Conservation (phyloP, 2,888 invertebrate species). For the Oxytorus armatus region DNA sequence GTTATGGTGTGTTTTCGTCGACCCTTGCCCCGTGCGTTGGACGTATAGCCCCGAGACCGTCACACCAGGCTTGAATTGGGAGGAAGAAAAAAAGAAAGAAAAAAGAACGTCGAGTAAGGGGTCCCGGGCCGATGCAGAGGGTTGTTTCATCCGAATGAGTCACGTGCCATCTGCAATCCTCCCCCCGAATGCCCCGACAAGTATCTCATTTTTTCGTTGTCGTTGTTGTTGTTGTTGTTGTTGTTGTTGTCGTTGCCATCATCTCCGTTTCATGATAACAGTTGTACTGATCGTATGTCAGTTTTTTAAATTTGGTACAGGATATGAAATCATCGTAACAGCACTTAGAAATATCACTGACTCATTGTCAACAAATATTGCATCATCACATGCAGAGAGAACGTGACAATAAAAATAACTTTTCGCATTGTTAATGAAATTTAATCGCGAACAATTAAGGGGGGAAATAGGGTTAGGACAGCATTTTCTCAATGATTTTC, state of each 20-base stretch:
- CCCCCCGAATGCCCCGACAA: constrained; percentile 71
- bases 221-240: too few relatives aligned
- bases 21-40: constrained; percentile 35
- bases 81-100: constrained; percentile 41
- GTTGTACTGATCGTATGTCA: constrained; percentile 19
- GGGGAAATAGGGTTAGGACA: too few relatives aligned
- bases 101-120: constrained; percentile 40
- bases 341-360: background rate
- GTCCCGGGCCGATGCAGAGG: constrained; percentile 48
- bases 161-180: constrained; percentile 85
- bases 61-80: constrained; percentile 28
- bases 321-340: background rate
- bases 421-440: too few relatives aligned
- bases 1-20: constrained; percentile 59
- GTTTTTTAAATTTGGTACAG: constrained; percentile 49
- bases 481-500: too few relatives aligned
- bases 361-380: too few relatives aligned
- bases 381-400: too few relatives aligned
- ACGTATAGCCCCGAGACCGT: constrained; percentile 32
- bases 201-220: constrained; percentile 65
- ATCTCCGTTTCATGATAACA: constrained; percentile 39
- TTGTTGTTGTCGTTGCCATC: constrained; percentile 67
- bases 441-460: too few relatives aligned
- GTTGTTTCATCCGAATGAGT: constrained; percentile 76
- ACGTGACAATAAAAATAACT: too few relatives aligned